Conservation (phyloP, 2,888 invertebrate genomes). For the Neoaliturus tenellus region DNA sequence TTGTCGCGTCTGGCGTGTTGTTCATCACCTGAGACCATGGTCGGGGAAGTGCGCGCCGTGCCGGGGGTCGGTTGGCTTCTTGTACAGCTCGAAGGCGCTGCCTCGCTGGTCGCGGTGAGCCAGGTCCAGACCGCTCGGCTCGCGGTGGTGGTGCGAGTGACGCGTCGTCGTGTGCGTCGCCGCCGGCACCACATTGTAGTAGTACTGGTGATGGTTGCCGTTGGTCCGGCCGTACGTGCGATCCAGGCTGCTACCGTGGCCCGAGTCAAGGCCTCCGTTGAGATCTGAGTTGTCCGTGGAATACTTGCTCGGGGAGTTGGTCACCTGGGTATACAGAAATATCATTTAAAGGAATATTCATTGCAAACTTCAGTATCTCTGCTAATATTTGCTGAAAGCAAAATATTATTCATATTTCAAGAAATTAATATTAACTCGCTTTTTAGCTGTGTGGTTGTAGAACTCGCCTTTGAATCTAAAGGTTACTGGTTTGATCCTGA, state of each 20-base stretch:
- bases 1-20: background rate
- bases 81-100: constrained; percentile 96
- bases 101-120: constrained; percentile 94
- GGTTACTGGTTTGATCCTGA: no score
- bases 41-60: constrained; percentile 68
- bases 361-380: no score
- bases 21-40: constrained; percentile 68
- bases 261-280: constrained; percentile 71
- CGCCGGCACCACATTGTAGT: constrained; percentile 73
- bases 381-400: no score
- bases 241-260: constrained; percentile 74
- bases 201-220: constrained; percentile 72
- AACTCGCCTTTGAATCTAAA: no score
- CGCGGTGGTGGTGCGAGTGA: constrained; percentile 68
- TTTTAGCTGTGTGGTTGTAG: no score
- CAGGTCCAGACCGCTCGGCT: constrained; percentile 78
- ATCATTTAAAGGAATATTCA: no score
- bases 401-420: no score
- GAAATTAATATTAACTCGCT: no score
- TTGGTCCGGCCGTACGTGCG: constrained; percentile 69
- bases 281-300: constrained; percentile 65
- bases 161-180: constrained; percentile 64
- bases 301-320: constrained; percentile 67
- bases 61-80: constrained; percentile 82
- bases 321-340: constrained; percentile 64